A percentile compares a stretch with the other conserved stretches of the same genome.
phyloP scores from a whole-genome alignment of 2,888 invertebrate species.

The Heliconius ismenius region DNA sequence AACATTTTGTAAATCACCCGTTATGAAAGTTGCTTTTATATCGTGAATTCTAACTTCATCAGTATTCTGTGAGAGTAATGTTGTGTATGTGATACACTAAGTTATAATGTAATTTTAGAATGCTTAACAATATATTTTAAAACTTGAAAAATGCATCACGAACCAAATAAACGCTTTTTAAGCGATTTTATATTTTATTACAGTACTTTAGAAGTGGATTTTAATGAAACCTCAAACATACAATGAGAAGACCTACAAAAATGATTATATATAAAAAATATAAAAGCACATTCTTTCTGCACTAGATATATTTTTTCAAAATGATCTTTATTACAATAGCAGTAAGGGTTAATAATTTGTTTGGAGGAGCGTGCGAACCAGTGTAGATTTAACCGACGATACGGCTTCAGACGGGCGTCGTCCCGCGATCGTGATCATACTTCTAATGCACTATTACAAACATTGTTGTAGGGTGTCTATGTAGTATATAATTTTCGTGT shows the following conservation, averaged over 20 bases:
- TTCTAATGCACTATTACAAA: constrained; percentile 56
- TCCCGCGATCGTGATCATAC: constrained; percentile 61
- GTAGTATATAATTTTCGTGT: not conserved
- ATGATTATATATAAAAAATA: constrained; percentile 1
- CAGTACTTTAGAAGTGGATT: not conserved
- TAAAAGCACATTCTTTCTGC: constrained; percentile 6
- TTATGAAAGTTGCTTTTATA: not conserved
- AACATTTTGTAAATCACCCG: not conserved
- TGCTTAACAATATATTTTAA: no score
- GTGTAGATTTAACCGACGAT: constrained; percentile 52
- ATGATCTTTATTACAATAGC: not conserved
- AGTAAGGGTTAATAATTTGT: constrained; percentile 35
- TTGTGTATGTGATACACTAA: not conserved
- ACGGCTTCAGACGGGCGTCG: constrained; percentile 53
- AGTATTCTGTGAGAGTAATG: not conserved
- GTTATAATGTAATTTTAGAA: not conserved
- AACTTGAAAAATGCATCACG: not conserved
- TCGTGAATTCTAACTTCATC: not conserved
- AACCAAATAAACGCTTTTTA: not conserved
- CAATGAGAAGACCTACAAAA: constrained; percentile 13
- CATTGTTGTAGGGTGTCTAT: constrained; percentile 41
- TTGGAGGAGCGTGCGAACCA: constrained; percentile 49
- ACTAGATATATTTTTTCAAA: not conserved
- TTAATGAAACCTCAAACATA: not conserved
- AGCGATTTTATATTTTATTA: not conserved